Conservation (phyloP, 2,888 invertebrate genomes). For the Pardosa pseudoannulata region DNA sequence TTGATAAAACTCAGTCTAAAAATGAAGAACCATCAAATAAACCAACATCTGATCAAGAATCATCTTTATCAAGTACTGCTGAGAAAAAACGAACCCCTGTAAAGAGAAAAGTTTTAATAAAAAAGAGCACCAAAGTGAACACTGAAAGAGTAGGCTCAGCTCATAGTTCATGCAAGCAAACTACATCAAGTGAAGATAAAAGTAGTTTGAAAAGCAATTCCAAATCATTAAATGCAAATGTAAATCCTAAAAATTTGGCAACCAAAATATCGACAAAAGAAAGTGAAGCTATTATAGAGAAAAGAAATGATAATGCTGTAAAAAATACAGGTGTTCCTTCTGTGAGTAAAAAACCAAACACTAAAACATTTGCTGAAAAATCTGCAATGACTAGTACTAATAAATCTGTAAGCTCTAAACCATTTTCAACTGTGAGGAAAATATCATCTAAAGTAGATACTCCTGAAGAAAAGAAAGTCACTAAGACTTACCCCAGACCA, state of each 20-base stretch:
- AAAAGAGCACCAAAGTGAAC: not conserved
- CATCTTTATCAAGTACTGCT: not conserved
- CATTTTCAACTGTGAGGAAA: not conserved
- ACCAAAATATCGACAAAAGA: not conserved
- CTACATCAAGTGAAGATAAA: not conserved
- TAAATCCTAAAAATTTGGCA: not conserved
- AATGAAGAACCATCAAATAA: not conserved
- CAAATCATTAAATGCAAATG: not conserved
- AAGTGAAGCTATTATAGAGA: not conserved
- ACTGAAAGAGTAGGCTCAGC: not conserved
- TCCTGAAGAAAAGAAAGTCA: slow-evolving; percentile 11
- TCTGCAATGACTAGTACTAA: not conserved
- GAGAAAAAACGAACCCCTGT: not conserved
- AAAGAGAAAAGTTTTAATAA: not conserved
- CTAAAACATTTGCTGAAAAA: not conserved
- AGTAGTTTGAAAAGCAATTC: not conserved
- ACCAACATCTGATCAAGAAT: not conserved
- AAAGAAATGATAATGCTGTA: not conserved
- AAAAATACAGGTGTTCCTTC: not conserved
- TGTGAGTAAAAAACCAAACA: not conserved
- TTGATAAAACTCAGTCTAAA: not conserved
- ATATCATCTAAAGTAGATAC: not conserved
- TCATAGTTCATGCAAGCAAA: not conserved
- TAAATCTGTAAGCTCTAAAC: not conserved
- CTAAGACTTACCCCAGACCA: slow-evolving; percentile 28